Evolutionary conservation across 2,797 vertebrate genomes (phyloP).

Genomic region (Clarias pachynema): DNA sequence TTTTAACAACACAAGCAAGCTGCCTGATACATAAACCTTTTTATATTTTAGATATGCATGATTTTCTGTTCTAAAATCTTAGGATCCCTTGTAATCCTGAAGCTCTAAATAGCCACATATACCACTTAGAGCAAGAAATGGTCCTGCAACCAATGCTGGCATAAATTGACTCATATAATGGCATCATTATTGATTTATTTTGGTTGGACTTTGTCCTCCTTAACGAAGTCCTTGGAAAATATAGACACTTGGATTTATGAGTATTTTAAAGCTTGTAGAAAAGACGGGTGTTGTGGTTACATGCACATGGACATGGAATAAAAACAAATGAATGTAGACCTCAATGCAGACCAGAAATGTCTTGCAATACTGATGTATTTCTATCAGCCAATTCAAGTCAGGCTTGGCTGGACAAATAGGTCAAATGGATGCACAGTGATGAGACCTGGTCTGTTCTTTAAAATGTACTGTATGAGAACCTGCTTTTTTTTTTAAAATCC

Average conservation of each 20-base stretch:
- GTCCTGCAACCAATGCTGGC: not conserved
- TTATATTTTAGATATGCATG: not conserved
- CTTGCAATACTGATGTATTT: not conserved
- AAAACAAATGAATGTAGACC: not conserved
- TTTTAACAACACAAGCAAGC: not conserved
- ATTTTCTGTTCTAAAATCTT: not conserved
- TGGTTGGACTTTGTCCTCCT: not conserved
- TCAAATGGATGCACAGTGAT: not conserved
- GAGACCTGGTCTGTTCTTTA: not conserved
- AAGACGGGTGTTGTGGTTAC: not conserved
- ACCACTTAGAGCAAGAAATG: not conserved
- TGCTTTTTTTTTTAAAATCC: not conserved
- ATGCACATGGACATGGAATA: not conserved
- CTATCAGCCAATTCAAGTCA: not conserved
- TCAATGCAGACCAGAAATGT: not conserved
- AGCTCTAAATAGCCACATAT: not conserved
- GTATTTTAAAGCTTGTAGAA: not conserved
- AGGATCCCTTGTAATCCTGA: not conserved
- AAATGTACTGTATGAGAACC: too few species aligned
- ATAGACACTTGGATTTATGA: not conserved
- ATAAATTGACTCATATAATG: not conserved
- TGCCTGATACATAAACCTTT: not conserved
- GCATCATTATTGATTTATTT: not conserved
- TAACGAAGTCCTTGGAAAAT: not conserved
- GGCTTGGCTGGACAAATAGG: not conserved